Base-by-base conservation (phyloP, 1,140 invertebrate species). In the Trichogramma pretiosum region DNA sequence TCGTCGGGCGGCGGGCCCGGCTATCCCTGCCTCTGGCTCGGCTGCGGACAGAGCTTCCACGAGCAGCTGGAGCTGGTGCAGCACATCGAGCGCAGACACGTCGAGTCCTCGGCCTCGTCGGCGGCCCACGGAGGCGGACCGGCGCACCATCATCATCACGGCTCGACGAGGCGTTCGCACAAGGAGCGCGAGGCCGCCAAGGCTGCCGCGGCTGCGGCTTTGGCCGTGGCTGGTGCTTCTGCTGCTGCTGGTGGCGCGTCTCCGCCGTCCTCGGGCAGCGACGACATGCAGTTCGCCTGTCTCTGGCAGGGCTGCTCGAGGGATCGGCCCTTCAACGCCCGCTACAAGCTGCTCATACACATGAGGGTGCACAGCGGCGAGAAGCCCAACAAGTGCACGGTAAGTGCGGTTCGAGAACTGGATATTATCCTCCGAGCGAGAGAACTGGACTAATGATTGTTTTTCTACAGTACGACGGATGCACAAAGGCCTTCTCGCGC, bases 361-460 rank as follows among this genome's bases (percentile, higher is more conserved):
- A 96, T 96, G 92, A 67, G 93, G 8, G 91, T 97, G 0, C 93
- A 97, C 63, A 92, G 89, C 30, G 92, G 93, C 13, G 91, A 96
- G 61, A 96, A 95, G 60, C 93, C 93, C 1, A 95, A 96, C 67
- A 89, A 93, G 73, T 97, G 93, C 69, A 85, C 85, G 67, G 93
- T 96, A 75, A 89, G 85, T 79, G 51, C 43, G 5, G 24, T 28
- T n/a, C n/a, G n/a, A n/a, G n/a, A n/a, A n/a, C n/a, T n/a, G n/a
- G n/a, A n/a, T n/a, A n/a, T n/a, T n/a, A n/a, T n/a, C n/a, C n/a
- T n/a, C n/a, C n/a, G n/a, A n/a, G n/a, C n/a, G n/a, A n/a, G n/a
- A n/a, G n/a, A n/a, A n/a, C n/a, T n/a, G n/a, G n/a, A n/a, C n/a
- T n/a, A n/a, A n/a, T n/a, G n/a, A 36, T 16, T 45, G 50, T 56